phyloP scores from a whole-genome alignment of 2,113 vertebrate genomes.

The Sander vitreus region DNA sequence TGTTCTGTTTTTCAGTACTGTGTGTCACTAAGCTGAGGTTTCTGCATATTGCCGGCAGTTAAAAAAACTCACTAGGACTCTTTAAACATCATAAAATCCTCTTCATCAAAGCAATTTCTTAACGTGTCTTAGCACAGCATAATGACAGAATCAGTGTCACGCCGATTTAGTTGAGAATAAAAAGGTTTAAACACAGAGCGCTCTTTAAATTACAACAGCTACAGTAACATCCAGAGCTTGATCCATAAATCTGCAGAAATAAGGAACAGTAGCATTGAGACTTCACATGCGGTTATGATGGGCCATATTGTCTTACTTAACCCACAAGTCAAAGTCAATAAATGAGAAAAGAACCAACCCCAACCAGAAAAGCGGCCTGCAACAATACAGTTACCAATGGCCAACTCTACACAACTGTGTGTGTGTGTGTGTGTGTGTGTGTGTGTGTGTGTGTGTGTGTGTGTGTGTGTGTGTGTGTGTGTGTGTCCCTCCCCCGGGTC shows the following conservation, averaged over 20 bases:
- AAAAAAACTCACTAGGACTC: neutral
- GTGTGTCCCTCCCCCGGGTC: slow-evolving; percentile 24
- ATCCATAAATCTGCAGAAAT: slow-evolving; percentile 58
- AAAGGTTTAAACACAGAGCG: slow-evolving; percentile 4
- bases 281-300: slow-evolving; percentile 68
- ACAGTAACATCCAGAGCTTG: slow-evolving; percentile 13
- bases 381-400: slow-evolving; percentile 32
- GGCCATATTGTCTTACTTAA: slow-evolving; percentile 64
- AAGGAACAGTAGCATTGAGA: slow-evolving; percentile 59
- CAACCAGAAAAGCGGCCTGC: slow-evolving; percentile 48
- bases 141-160: slow-evolving; percentile 14
- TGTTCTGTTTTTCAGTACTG: neutral
- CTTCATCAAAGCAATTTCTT: neutral
- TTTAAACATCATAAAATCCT: neutral
- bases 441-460: neutral
- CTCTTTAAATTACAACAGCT: slow-evolving; percentile 14
- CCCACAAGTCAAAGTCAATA: slow-evolving; percentile 74
- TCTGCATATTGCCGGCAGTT: neutral
- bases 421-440: neutral
- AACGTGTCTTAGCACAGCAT: neutral
- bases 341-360: slow-evolving; percentile 59
- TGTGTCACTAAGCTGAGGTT: slow-evolving; percentile 1
- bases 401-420: slow-evolving; percentile 3
- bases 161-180: slow-evolving; percentile 13
- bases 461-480: neutral